These are phyloP conservation scores for Trachelus iudaicus DNA, from an alignment of 2,888 invertebrate genomes.

Conservation along the genomic window DNA sequence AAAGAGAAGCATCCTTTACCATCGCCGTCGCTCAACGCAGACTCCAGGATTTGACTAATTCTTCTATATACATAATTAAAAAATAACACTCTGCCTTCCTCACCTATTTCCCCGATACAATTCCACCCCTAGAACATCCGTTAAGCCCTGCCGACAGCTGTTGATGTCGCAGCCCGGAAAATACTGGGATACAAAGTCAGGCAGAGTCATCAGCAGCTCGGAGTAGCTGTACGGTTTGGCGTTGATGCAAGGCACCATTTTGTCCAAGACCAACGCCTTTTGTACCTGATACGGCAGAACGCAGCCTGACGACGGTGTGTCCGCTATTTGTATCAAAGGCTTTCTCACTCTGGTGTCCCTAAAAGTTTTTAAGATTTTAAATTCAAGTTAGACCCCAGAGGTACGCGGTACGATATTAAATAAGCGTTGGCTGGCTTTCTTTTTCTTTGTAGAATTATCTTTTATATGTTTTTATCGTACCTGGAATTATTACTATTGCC, in stretches of 20 bases:
- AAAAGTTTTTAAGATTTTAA: conserved; percentile 17
- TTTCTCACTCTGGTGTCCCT: conserved; percentile 67
- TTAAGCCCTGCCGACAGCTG: conserved; percentile 81
- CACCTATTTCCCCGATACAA: conserved; percentile 87
- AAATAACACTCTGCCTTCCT: conserved; percentile 58
- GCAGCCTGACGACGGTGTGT: conserved; percentile 73
- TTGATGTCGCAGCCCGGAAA: conserved; percentile 81
- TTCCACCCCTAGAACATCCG: conserved; percentile 81
- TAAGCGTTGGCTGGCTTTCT: no score
- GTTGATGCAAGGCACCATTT: conserved; percentile 87
- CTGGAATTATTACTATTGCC: conserved; percentile 56
- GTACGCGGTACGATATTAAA: neutral
- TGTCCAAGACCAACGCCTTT: conserved; percentile 82
- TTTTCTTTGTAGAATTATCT: neutral
- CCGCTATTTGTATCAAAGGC: conserved; percentile 77
- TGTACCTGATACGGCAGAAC: conserved; percentile 71
- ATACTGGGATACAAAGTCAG: conserved; percentile 83
- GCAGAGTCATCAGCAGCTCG: conserved; percentile 84
- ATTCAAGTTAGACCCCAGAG: neutral
- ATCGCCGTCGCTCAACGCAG: neutral
- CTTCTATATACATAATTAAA: no score
- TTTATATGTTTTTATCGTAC: conserved; percentile 24
- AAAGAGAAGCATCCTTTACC: neutral
- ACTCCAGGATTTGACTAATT: neutral
- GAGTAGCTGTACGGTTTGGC: conserved; percentile 86